Evolutionary conservation across 2,888 invertebrate genomes (phyloP).

Genomic region (Pogonocherus hispidulus): DNA sequence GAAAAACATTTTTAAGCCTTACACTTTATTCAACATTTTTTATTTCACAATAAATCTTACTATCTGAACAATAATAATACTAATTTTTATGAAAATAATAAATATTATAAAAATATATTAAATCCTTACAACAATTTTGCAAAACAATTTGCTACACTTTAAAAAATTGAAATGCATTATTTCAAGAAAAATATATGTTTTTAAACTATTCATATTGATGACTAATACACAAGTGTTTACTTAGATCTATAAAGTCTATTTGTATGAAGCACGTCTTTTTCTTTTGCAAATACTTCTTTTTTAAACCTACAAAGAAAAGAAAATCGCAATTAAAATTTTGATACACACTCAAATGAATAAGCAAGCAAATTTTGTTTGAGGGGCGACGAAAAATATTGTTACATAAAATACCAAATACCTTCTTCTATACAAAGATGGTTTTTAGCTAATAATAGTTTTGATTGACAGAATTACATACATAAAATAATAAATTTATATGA

Average conservation of each 20-base stretch:
- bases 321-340: constrained; percentile 25
- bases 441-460: constrained; percentile 14
- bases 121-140: not conserved
- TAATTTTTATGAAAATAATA: constrained; percentile 10
- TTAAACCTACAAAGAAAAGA: constrained; percentile 30
- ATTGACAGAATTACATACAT: constrained; percentile 2
- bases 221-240: not conserved
- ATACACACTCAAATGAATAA: not conserved
- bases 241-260: constrained; percentile 15
- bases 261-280: constrained; percentile 23
- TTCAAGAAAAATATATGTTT: not conserved
- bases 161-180: not conserved
- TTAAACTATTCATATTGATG: not conserved
- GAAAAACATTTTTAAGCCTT: too few relatives aligned
- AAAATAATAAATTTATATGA: not conserved
- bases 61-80: constrained; percentile 7
- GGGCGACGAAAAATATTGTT: too few relatives aligned
- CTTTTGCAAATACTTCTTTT: constrained; percentile 20
- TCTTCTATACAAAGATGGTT: too few relatives aligned
- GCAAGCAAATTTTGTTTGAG: constrained; percentile 2
- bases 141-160: not conserved
- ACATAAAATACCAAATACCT: too few relatives aligned
- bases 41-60: constrained; percentile 4
- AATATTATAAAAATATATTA: constrained; percentile 17
- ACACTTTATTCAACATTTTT: constrained; percentile 17